phyloP scores from a whole-genome alignment of 2,797 vertebrate genomes.

The Pristis pectinata region DNA sequence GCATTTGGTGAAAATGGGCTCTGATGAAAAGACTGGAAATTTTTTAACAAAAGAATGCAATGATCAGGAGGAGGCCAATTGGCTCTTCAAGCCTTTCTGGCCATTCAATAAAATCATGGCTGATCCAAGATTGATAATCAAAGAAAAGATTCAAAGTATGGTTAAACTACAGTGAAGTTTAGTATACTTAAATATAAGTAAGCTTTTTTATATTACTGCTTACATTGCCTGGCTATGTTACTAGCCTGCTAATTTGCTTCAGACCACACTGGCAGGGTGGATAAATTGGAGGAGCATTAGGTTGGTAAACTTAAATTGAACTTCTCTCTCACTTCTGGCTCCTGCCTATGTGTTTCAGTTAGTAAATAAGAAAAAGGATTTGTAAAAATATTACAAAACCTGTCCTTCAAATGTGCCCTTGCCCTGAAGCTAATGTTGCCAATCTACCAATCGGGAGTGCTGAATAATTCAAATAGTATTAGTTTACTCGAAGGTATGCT shows the following conservation, averaged over 20 bases:
- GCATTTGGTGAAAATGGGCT: not conserved
- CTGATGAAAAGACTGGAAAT: not conserved
- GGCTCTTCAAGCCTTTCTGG: too few relatives aligned
- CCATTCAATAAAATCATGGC: too few relatives aligned
- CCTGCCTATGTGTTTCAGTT: not conserved
- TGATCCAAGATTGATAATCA: not conserved
- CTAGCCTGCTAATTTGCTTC: not conserved
- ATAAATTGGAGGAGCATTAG: too few relatives aligned
- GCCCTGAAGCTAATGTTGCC: not conserved
- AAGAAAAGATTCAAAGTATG: constrained; percentile 4
- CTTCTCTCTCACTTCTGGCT: not conserved
- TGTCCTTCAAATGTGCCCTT: not conserved
- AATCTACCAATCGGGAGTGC: not conserved
- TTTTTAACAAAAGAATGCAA: not conserved
- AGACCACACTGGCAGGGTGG: not conserved
- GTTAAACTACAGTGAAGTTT: not conserved
- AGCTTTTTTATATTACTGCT: not conserved
- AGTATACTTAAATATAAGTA: not conserved
- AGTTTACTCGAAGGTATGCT: not conserved
- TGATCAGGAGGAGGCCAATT: too few relatives aligned
- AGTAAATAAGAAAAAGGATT: not conserved
- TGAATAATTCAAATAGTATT: not conserved
- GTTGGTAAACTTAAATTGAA: not conserved
- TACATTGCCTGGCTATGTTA: not conserved
- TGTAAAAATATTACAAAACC: not conserved